A percentile compares a stretch with the other conserved stretches of the same genome.
Conservation (phyloP, 2,113 vertebrate genomes). For the Anser cygnoides region DNA sequence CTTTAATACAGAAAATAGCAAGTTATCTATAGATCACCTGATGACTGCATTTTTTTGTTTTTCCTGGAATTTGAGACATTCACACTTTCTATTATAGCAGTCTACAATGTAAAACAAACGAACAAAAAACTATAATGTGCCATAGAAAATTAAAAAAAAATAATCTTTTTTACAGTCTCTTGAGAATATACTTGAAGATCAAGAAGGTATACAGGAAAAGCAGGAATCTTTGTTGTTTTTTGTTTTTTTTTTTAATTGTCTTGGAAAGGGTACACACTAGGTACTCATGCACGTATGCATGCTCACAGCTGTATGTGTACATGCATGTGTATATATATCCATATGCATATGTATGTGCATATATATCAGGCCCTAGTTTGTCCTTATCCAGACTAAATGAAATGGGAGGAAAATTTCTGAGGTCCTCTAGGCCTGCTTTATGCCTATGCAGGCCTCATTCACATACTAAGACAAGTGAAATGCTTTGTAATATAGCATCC, state of each 20-base stretch:
- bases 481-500: neutral
- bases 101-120: neutral
- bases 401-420: neutral
- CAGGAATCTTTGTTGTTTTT: accelerated
- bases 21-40: neutral
- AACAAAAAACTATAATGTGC: neutral
- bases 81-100: neutral
- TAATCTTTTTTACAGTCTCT: neutral
- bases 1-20: neutral
- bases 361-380: neutral
- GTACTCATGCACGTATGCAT: neutral
- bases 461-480: neutral
- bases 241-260: neutral
- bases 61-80: neutral
- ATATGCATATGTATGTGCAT: neutral
- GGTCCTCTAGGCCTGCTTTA: neutral
- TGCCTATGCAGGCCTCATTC: neutral
- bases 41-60: neutral
- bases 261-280: neutral
- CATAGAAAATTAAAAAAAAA: neutral
- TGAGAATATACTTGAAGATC: neutral
- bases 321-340: neutral
- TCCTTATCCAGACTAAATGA: neutral
- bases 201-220: neutral
- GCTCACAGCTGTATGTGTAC: neutral